A percentile compares a stretch with the other conserved stretches of the same genome.
phyloP scores from a whole-genome alignment of 2,113 vertebrate species.

The Apeltes quadracus region DNA sequence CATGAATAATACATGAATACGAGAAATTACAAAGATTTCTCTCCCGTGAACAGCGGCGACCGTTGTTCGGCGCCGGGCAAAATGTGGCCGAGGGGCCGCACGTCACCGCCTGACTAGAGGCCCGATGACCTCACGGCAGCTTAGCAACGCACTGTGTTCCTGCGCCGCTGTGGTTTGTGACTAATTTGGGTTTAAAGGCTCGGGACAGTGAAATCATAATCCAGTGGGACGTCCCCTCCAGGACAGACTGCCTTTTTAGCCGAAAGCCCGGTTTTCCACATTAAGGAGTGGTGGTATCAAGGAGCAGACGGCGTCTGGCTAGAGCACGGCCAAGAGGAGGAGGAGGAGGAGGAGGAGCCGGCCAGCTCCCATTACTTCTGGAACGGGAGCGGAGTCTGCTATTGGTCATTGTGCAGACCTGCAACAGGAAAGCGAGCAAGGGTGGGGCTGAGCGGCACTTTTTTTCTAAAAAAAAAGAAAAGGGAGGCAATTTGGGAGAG shows the following conservation, averaged over 20 bases:
- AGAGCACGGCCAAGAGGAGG: slow-evolving; percentile 61
- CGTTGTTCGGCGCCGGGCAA: slow-evolving; percentile 9
- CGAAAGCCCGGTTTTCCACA: slow-evolving; percentile 74
- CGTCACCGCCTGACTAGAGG: slow-evolving; percentile 39
- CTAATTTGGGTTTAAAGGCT: slow-evolving; percentile 45
- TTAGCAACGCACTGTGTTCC: slow-evolving; percentile 25
- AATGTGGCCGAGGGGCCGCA: slow-evolving; percentile 5
- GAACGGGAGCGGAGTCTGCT: slow-evolving; percentile 66
- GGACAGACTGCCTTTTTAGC: slow-evolving; percentile 36
- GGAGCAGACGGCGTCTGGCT: slow-evolving; percentile 56
- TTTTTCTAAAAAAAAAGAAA: slow-evolving; percentile 20
- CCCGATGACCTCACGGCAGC: slow-evolving; percentile 63
- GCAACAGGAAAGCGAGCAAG: slow-evolving; percentile 76
- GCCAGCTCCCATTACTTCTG: slow-evolving; percentile 72
- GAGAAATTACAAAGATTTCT: slow-evolving; percentile 30
- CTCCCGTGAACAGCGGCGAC: slow-evolving; percentile 6
- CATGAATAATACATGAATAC: slow-evolving; percentile 57
- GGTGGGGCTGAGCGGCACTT: slow-evolving; percentile 72
- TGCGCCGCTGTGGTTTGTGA: slow-evolving; percentile 36
- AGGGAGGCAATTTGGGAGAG: slow-evolving; percentile 47
- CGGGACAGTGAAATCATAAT: slow-evolving; percentile 52
- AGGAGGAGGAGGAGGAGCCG: slow-evolving; percentile 15
- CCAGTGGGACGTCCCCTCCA: slow-evolving; percentile 48
- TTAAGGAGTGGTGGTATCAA: slow-evolving; percentile 66
- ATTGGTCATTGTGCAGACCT: slow-evolving; percentile 78